phyloP scores from a whole-genome alignment of 1,140 invertebrate species.

The Lucilia sericata region DNA sequence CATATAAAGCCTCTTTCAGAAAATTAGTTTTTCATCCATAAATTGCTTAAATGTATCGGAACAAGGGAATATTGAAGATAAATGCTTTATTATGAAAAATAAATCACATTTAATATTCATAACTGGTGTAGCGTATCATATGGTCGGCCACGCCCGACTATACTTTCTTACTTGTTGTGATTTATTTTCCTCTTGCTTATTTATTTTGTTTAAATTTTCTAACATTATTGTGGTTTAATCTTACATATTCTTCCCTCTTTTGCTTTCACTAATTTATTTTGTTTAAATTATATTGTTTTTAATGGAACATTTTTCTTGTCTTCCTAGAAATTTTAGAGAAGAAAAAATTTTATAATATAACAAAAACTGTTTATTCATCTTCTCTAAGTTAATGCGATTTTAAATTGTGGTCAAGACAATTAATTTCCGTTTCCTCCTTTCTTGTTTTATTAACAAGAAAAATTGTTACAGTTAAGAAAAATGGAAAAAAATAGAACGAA shows the following conservation, averaged over 20 bases:
- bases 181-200: too few relatives aligned
- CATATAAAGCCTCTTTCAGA: too few relatives aligned
- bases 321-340: neutral
- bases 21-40: too few relatives aligned
- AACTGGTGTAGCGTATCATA: too few relatives aligned
- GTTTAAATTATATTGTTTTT: neutral
- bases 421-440: slow-evolving; percentile 13
- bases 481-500: neutral
- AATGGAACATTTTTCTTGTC: neutral
- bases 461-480: neutral
- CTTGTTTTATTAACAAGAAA: slow-evolving; percentile 15
- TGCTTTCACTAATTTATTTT: neutral
- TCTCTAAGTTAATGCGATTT: neutral
- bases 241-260: neutral
- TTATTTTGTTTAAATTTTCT: too few relatives aligned
- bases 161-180: too few relatives aligned
- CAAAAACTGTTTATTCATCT: neutral
- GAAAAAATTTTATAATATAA: neutral
- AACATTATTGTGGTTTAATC: neutral
- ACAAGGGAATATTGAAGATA: too few relatives aligned
- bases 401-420: slow-evolving; percentile 13
- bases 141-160: too few relatives aligned
- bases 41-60: too few relatives aligned
- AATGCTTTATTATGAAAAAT: too few relatives aligned
- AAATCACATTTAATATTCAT: too few relatives aligned